These are phyloP conservation scores for Sinotaia quadrata DNA, from an alignment of 2,888 invertebrate genomes.

Conservation along the genomic window DNA sequence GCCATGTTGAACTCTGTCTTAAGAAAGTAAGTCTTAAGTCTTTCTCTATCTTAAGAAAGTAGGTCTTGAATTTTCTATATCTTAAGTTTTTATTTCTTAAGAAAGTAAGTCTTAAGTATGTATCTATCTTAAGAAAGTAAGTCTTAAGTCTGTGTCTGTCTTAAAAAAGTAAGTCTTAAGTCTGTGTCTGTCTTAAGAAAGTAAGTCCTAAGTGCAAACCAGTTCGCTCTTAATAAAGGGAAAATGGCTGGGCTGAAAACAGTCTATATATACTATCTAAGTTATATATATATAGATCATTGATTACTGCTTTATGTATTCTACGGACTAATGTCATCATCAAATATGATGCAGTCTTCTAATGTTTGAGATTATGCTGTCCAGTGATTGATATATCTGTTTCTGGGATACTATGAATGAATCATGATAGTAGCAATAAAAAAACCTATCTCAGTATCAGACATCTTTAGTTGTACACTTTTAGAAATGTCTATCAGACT, in stretches of 20 bases:
- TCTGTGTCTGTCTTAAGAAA: slow-evolving; percentile 73
- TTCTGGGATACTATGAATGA: too few species aligned
- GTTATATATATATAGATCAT: too few species aligned
- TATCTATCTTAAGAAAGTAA: slow-evolving; percentile 77
- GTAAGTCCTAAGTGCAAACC: slow-evolving; percentile 79
- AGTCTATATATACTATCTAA: too few species aligned
- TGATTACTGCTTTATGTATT: too few species aligned
- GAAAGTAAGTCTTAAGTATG: slow-evolving; percentile 83
- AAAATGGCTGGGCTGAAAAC: background rate
- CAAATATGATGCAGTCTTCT: too few species aligned
- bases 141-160: background rate
- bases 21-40: slow-evolving; percentile 53
- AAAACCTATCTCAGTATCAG: too few species aligned
- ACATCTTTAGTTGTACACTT: too few species aligned
- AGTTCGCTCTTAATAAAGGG: background rate
- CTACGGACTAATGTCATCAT: too few species aligned
- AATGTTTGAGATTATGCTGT: too few species aligned
- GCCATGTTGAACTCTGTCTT: slow-evolving; percentile 83
- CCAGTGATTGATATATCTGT: too few species aligned
- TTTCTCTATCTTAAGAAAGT: background rate
- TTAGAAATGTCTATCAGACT: too few species aligned
- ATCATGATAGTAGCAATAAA: too few species aligned
- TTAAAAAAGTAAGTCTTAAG: background rate
- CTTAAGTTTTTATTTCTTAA: slow-evolving; percentile 59
- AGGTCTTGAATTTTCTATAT: background rate